A percentile compares a stretch with the other conserved stretches of the same genome.
Evolutionary conservation across 2,113 vertebrate genomes (phyloP).

Genomic region (Gnathochromis pfefferi): DNA sequence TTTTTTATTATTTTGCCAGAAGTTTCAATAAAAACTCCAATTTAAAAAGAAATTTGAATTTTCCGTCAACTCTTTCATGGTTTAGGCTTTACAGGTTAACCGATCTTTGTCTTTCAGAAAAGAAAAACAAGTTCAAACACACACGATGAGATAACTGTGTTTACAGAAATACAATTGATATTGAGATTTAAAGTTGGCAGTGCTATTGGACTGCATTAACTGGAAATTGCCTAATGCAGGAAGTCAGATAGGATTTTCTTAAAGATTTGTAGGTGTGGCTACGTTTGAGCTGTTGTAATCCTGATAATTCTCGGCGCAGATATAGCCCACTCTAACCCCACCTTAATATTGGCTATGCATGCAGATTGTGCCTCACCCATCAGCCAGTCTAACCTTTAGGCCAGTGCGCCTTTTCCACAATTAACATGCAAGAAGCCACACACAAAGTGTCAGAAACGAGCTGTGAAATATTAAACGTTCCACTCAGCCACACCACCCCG

Average conservation of each 20-base stretch:
- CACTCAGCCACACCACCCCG: background rate
- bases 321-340: background rate
- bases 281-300: background rate
- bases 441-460: background rate
- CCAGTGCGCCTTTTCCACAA: background rate
- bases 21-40: background rate
- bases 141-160: background rate
- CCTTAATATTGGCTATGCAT: background rate
- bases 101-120: background rate
- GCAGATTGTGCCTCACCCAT: background rate
- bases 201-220: background rate
- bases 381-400: background rate
- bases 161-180: background rate
- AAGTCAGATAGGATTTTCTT: background rate
- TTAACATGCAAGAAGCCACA: background rate
- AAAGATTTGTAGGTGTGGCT: background rate
- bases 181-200: background rate
- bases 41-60: background rate
- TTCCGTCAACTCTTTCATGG: background rate
- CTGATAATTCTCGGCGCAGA: background rate
- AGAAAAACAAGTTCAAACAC: background rate
- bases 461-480: background rate
- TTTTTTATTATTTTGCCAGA: background rate
- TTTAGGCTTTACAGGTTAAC: background rate
- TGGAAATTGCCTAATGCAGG: background rate